phyloP scores from a whole-genome alignment of 2,113 vertebrate genomes.

The Melanerpes aurifrons region DNA sequence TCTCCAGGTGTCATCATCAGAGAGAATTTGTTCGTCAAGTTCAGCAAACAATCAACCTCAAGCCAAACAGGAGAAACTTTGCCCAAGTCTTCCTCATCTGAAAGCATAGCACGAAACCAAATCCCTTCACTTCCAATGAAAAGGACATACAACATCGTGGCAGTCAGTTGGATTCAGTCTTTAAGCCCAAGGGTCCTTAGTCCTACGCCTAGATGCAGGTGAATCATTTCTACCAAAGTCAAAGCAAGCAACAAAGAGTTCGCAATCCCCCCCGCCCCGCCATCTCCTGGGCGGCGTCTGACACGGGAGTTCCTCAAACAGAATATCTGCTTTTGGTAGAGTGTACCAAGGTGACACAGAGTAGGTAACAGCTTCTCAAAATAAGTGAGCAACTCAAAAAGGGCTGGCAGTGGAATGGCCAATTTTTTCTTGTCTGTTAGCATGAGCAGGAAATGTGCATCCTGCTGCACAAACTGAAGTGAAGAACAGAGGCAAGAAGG shows the following conservation, averaged over 20 bases:
- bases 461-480: slow-evolving; percentile 19
- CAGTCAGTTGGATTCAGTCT: background rate
- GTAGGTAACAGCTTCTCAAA: slow-evolving; percentile 1
- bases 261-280: background rate
- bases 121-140: slow-evolving; percentile 6
- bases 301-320: background rate
- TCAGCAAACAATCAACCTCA: background rate
- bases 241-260: background rate
- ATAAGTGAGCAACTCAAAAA: slow-evolving; percentile 32
- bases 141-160: background rate
- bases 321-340: background rate
- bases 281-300: background rate
- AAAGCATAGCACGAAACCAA: slow-evolving; percentile 19
- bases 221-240: background rate
- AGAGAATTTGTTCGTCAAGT: background rate
- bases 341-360: background rate
- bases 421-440: background rate
- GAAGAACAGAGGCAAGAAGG: background rate
- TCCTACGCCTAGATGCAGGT: background rate
- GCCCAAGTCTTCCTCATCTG: background rate
- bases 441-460: background rate
- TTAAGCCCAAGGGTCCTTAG: background rate
- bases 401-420: background rate
- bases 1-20: background rate
- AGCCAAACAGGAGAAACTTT: background rate